Evolutionary conservation across 2,113 vertebrate species (phyloP).

Genomic region (Enhydra lutris): DNA sequence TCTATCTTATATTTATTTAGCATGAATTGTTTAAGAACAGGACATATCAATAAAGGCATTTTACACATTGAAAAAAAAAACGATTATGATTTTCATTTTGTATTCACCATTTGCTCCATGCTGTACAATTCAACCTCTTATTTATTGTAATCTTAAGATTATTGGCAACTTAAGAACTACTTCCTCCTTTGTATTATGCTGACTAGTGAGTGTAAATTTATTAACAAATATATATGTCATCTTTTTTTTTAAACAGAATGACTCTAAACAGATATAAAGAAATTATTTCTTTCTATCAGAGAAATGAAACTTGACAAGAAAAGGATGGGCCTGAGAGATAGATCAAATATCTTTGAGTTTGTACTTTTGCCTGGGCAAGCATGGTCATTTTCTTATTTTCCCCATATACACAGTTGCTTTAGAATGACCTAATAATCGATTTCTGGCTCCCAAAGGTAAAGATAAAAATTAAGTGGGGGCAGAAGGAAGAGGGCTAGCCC

Average conservation of each 20-base stretch:
- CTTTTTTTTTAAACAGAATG: neutral
- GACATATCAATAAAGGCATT: slow-evolving; percentile 22
- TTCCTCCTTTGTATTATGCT: neutral
- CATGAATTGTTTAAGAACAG: slow-evolving; percentile 12
- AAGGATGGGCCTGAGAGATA: neutral
- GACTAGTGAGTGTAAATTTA: neutral
- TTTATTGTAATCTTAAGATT: neutral
- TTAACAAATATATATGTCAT: neutral
- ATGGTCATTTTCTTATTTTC: neutral
- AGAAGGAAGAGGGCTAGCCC: neutral
- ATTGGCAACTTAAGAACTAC: neutral
- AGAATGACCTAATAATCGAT: neutral
- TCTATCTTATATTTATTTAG: slow-evolving; percentile 42
- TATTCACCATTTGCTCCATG: neutral
- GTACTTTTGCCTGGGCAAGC: neutral
- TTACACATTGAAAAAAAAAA: neutral
- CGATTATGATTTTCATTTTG: slow-evolving; percentile 5
- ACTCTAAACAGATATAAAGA: neutral
- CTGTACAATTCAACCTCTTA: neutral
- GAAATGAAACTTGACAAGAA: neutral
- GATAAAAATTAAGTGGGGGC: neutral
- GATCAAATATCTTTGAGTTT: neutral
- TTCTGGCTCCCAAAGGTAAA: neutral
- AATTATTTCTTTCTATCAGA: neutral
- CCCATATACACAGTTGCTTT: neutral